These are phyloP conservation scores for Drosophila leontia DNA, from an alignment of 1,140 invertebrate genomes.

Conservation along the genomic window DNA sequence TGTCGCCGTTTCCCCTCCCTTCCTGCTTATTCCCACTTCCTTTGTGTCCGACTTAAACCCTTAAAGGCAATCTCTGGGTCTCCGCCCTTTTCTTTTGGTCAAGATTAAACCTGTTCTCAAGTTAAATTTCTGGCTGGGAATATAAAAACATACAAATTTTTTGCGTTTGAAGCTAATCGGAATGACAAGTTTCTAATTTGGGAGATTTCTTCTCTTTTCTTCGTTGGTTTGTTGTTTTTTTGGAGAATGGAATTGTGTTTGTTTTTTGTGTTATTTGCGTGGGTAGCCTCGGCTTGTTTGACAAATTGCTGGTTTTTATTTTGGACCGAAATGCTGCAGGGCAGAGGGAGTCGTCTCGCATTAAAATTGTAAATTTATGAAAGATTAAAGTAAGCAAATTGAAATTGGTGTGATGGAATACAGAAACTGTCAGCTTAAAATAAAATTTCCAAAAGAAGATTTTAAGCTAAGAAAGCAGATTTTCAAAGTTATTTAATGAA, in stretches of 20 bases:
- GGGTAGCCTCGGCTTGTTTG: constrained; percentile 39
- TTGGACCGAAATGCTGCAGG: constrained; percentile 18
- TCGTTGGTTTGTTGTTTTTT: constrained; percentile 1
- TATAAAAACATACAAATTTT: constrained; percentile 23
- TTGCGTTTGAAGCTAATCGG: constrained; percentile 60
- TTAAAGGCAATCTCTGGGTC: constrained; percentile 37
- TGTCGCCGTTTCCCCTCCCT: constrained; percentile 23
- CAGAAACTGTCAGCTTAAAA: constrained; percentile 10
- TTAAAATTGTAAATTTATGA: constrained; percentile 49
- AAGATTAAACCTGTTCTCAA: constrained; percentile 48
- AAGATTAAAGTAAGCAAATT: constrained; percentile 30
- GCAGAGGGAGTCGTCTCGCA: neutral
- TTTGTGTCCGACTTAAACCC: constrained; percentile 40
- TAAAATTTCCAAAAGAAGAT: neutral
- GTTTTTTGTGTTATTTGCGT: constrained; percentile 22
- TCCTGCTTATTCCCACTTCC: neutral
- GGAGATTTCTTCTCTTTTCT: constrained; percentile 43
- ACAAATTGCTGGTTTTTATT: constrained; percentile 42
- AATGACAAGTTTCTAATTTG: constrained; percentile 77
- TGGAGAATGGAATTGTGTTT: constrained; percentile 11
- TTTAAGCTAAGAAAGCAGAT: neutral
- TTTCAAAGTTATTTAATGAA: neutral
- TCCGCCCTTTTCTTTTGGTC: constrained; percentile 14
- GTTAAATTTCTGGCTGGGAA: constrained; percentile 27
- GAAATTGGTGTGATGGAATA: constrained; percentile 8